Evolutionary conservation across 2,113 vertebrate genomes (phyloP).

Genomic region (Ivindomyrus marchei): DNA sequence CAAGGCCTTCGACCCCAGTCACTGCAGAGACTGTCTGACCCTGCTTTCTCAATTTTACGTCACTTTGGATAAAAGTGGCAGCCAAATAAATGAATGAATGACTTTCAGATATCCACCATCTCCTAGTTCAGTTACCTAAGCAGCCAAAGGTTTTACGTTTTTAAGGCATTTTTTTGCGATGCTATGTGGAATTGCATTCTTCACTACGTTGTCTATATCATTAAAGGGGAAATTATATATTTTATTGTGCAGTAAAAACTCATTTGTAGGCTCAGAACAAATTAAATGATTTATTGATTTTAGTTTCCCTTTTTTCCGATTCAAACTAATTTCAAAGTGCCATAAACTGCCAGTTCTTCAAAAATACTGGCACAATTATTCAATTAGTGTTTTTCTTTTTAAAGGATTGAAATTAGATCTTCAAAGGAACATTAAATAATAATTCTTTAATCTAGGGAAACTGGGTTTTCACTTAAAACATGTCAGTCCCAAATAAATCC

Average conservation of each 20-base stretch:
- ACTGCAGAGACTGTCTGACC: neutral
- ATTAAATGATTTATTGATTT: neutral
- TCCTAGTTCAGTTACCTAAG: neutral
- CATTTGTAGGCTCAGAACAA: neutral
- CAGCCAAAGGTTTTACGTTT: neutral
- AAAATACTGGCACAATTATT: neutral
- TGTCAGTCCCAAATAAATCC: neutral
- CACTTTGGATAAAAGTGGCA: neutral
- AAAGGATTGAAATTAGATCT: neutral
- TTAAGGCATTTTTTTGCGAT: neutral
- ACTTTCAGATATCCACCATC: neutral
- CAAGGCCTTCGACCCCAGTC: neutral
- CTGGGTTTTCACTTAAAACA: neutral
- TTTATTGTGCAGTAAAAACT: neutral
- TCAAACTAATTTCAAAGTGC: neutral
- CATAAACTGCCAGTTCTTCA: neutral
- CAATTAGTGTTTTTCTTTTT: neutral
- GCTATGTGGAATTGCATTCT: neutral
- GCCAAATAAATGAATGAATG: neutral
- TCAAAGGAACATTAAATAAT: neutral
- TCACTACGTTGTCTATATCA: neutral
- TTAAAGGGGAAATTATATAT: neutral
- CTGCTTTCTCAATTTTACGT: neutral
- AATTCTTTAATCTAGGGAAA: neutral
- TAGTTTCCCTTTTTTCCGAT: neutral